Evolutionary conservation across 2,113 vertebrate genomes (phyloP).

Genomic region (Silurus asotus): DNA sequence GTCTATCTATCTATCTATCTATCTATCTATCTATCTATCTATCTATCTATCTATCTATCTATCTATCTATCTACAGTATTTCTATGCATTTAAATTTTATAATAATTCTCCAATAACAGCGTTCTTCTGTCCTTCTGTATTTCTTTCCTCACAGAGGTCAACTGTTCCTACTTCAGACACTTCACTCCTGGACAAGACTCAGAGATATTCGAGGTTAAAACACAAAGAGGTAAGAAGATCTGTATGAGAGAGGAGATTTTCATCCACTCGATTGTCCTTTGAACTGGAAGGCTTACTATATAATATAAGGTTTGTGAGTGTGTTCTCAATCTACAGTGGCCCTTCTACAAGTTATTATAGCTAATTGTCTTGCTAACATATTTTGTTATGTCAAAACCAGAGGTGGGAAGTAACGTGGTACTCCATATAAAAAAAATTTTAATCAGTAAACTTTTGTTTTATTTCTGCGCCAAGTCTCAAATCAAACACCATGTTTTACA

Average conservation of each 20-base stretch:
- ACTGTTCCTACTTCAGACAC: slow-evolving; percentile 45
- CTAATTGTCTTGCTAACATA: background rate
- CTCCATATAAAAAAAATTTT: too few species aligned
- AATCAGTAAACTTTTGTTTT: too few species aligned
- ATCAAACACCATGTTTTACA: too few species aligned
- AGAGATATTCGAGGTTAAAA: slow-evolving; percentile 50
- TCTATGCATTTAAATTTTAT: background rate
- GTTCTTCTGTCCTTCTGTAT: background rate
- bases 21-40: too few species aligned
- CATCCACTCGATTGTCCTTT: background rate
- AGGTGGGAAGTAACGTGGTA: too few species aligned
- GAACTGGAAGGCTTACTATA: background rate
- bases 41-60: too few species aligned
- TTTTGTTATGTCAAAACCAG: background rate
- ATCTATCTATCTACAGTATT: background rate
- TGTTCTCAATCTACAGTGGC: background rate
- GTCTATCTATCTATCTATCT: too few species aligned
- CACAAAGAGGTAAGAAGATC: slow-evolving; percentile 23
- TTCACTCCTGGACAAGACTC: slow-evolving; percentile 47
- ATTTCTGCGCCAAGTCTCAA: too few species aligned
- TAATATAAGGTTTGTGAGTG: background rate
- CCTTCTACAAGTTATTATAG: background rate
- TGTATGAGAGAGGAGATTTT: background rate
- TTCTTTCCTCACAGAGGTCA: slow-evolving; percentile 28
- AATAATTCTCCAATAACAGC: background rate